A percentile compares a stretch with the other conserved stretches of the same genome.
Evolutionary conservation across 30 jellyfish, hydroid and myxozoan genomes (phyloP).

Genomic region (Aurelia sp.): DNA sequence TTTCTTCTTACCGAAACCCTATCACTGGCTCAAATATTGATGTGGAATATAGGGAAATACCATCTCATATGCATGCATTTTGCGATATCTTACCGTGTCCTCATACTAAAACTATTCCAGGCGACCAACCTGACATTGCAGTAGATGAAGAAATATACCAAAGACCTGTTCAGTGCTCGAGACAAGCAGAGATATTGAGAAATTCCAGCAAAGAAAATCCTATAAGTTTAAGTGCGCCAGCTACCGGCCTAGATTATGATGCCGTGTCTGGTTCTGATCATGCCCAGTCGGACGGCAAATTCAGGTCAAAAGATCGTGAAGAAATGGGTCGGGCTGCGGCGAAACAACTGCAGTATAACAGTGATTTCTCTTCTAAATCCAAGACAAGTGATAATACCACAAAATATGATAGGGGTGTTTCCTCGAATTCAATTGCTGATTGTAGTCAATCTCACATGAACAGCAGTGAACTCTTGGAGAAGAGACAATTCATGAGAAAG

Average conservation of each 20-base stretch:
- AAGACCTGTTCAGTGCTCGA: background rate
- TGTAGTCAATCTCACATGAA: too few species aligned
- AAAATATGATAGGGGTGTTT: too few species aligned
- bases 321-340: too few species aligned
- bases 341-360: too few species aligned
- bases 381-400: too few species aligned
- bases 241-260: background rate
- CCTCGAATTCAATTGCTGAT: too few species aligned
- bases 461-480: too few species aligned
- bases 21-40: background rate
- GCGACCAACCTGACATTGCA: background rate
- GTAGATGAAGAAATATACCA: background rate
- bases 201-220: background rate
- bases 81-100: constrained; percentile 76
- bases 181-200: background rate
- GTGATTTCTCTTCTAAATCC: too few species aligned
- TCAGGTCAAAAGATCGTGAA: too few species aligned
- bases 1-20: background rate
- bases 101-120: background rate
- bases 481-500: too few species aligned
- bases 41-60: constrained; percentile 4
- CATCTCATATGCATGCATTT: constrained; percentile 56
- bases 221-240: background rate
- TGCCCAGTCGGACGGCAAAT: too few species aligned
- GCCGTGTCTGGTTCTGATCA: too few species aligned